Conservation (phyloP, 2,797 vertebrate species). For the Sebastes nivosus region DNA sequence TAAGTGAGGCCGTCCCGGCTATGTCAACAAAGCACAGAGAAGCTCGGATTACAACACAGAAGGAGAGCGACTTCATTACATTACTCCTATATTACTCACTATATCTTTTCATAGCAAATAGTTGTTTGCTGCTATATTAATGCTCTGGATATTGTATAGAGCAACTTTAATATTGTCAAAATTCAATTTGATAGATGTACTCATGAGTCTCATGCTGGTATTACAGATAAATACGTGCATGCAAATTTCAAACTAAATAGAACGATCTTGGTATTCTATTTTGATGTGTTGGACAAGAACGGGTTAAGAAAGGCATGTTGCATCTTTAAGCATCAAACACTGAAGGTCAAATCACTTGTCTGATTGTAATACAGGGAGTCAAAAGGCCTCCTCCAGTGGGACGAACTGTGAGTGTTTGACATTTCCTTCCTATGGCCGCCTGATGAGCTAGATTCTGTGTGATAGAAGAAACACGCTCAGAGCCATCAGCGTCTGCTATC, state of each 20-base stretch:
- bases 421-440: slow-evolving; percentile 25
- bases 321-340: neutral
- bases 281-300: neutral
- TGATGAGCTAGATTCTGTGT: slow-evolving; percentile 30
- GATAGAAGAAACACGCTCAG: slow-evolving; percentile 29
- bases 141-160: neutral
- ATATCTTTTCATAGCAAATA: no score
- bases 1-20: no score
- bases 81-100: no score
- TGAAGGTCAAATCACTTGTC: slow-evolving; percentile 40
- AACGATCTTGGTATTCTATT: neutral
- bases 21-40: no score
- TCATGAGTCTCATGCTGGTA: neutral
- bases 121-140: no score
- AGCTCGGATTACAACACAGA: no score
- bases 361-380: slow-evolving; percentile 24
- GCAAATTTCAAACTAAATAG: neutral
- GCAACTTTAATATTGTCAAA: neutral
- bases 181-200: neutral
- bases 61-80: no score
- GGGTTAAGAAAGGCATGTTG: neutral
- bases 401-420: slow-evolving; percentile 26
- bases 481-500: slow-evolving; percentile 10
- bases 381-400: slow-evolving; percentile 20
- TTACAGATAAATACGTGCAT: neutral